Evolutionary conservation across 2,113 vertebrate genomes (phyloP).

Genomic region (Triplophysa siluroides): DNA sequence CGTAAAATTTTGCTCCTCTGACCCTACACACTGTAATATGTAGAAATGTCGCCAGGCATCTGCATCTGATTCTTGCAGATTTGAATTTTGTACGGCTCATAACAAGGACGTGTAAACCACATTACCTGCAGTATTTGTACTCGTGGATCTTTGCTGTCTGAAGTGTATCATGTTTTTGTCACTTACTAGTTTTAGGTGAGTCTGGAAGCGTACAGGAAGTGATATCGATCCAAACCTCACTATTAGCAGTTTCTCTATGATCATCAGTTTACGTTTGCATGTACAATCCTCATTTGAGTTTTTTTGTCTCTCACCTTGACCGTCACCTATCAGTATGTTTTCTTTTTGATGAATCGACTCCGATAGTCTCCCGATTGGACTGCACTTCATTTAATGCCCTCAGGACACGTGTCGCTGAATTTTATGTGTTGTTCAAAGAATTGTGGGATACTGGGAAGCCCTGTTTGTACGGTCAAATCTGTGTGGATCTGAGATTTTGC

Average conservation of each 20-base stretch:
- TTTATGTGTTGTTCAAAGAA: not conserved
- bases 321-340: too few relatives aligned
- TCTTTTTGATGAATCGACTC: too few relatives aligned
- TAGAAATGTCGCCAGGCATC: conserved; percentile 42
- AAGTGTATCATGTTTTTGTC: conserved; percentile 53
- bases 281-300: conserved; percentile 30
- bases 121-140: conserved; percentile 58
- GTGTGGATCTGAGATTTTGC: not conserved
- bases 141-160: conserved; percentile 54
- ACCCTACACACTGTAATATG: conserved; percentile 34
- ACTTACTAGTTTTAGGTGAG: conserved; percentile 53
- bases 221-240: conserved; percentile 53
- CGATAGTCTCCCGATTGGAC: not conserved
- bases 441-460: not conserved
- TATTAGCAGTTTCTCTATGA: conserved; percentile 4
- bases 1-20: not conserved
- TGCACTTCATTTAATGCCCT: conserved; percentile 27
- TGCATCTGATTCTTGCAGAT: conserved; percentile 29
- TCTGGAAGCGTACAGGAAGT: conserved; percentile 52
- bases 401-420: not conserved
- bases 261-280: conserved; percentile 42
- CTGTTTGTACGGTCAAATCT: not conserved
- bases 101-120: conserved; percentile 54
- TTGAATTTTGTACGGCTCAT: conserved; percentile 48
- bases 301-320: not conserved